Evolutionary conservation across 2,888 invertebrate genomes (phyloP).

Genomic region (Spodoptera exigua): DNA sequence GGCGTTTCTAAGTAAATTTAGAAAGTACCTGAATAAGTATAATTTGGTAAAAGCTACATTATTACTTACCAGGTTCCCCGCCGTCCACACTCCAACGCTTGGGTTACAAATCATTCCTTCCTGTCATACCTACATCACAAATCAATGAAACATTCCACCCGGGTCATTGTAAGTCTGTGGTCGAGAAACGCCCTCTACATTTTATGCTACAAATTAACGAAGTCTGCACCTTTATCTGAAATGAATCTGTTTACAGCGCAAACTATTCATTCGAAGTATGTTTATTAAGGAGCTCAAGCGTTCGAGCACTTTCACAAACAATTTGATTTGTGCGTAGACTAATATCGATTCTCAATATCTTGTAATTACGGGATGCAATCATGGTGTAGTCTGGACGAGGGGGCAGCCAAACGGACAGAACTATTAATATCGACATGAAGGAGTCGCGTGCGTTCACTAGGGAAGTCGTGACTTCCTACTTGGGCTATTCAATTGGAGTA

Average conservation of each 20-base stretch:
- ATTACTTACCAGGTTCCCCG: too few species aligned
- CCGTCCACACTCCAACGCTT: too few species aligned
- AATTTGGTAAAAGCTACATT: too few species aligned
- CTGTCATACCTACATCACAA: too few species aligned
- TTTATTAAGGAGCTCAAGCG: conserved; percentile 22
- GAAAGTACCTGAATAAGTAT: too few species aligned
- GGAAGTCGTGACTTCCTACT: conserved; percentile 56
- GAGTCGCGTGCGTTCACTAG: conserved; percentile 33
- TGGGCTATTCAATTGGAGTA: conserved; percentile 52
- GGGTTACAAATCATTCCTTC: too few species aligned
- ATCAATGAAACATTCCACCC: too few species aligned
- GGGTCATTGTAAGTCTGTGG: too few species aligned
- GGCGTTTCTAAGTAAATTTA: too few species aligned
- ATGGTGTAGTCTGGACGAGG: conserved; percentile 32
- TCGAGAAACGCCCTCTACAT: too few species aligned
- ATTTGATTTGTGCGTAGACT: conserved; percentile 37
- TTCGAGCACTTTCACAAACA: conserved; percentile 41
- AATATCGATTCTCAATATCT: conserved; percentile 49
- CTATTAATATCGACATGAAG: conserved; percentile 43
- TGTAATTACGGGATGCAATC: conserved; percentile 51
- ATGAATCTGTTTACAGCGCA: conserved; percentile 16
- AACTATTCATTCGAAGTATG: conserved; percentile 3
- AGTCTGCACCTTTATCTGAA: conserved; percentile 1
- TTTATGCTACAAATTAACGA: too few species aligned
- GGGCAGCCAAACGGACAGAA: conserved; percentile 32